Percentiles rank a stretch among this genome's conserved stretches.
These are phyloP conservation scores for Ochropleura plecta DNA, from an alignment of 2,888 invertebrate species.

Conservation along the genomic window DNA sequence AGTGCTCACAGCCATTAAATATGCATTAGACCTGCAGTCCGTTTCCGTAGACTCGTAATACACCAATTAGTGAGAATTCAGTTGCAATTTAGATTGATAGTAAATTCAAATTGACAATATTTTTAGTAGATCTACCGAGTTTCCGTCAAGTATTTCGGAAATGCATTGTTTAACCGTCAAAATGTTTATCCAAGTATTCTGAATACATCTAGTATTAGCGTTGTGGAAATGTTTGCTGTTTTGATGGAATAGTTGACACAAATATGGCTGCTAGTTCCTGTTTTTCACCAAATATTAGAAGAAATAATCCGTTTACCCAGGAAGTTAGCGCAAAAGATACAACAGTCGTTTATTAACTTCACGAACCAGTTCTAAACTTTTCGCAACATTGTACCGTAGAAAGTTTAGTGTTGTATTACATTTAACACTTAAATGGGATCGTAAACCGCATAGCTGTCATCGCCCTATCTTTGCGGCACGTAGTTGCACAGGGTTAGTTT, in stretches of 20 bases:
- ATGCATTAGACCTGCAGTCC: slow-evolving; percentile 34
- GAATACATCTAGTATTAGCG: slow-evolving; percentile 21
- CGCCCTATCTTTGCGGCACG: slow-evolving; percentile 63
- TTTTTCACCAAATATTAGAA: not conserved
- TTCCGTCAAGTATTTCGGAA: slow-evolving; percentile 30
- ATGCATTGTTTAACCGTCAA: slow-evolving; percentile 19
- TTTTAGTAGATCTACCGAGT: not conserved
- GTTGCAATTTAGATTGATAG: slow-evolving; percentile 4
- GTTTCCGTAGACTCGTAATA: slow-evolving; percentile 20
- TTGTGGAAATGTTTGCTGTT: slow-evolving; percentile 22
- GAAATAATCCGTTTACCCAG: slow-evolving; percentile 26
- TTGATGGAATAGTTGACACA: slow-evolving; percentile 37
- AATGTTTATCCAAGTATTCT: slow-evolving; percentile 38
- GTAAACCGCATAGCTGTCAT: slow-evolving; percentile 66
- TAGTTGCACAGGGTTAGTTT: slow-evolving; percentile 80
- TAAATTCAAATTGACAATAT: not conserved
- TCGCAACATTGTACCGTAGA: slow-evolving; percentile 56
- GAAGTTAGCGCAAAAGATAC: slow-evolving; percentile 30
- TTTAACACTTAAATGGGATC: slow-evolving; percentile 64
- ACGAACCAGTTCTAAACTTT: slow-evolving; percentile 38
- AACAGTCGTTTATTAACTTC: slow-evolving; percentile 32
- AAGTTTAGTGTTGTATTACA: slow-evolving; percentile 62
- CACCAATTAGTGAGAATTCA: slow-evolving; percentile 8
- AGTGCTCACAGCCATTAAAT: slow-evolving; percentile 42
- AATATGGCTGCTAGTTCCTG: slow-evolving; percentile 21